Base-by-base conservation (phyloP, 2,888 invertebrate species). In the Acronicta psi region DNA sequence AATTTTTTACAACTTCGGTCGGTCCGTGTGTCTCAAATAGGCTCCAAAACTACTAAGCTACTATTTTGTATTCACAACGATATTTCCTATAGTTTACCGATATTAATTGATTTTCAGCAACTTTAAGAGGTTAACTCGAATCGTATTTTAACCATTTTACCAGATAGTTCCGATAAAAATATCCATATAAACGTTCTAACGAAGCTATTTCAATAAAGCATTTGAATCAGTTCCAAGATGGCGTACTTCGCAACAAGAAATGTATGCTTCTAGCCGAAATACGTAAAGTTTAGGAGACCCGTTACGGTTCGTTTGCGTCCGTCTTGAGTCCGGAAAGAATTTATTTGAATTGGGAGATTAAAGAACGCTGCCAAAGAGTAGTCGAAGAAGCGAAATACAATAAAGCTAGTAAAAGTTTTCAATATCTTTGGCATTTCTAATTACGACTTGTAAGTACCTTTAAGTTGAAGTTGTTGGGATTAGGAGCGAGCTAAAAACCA, bases 341-440 rank as follows among this genome's bases (percentile, higher is more conserved):
- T n/a, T n/a, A n/a, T 34, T n/a, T n/a, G 34, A 34, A 34, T 34
- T 34, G 34, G 34, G n/a, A 34, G 17, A 38, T 38, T 38, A 38
- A 10, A 38, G 38, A 17, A 10, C 38, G 16, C 38, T 38, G 14
- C 38, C 38, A 38, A 17, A 38, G 17, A 10, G 38, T 17, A 38
- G 34, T 34, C 34, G 34, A 34, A n/a, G n/a, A n/a, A n/a, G 5
- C 34, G n/a, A 34, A 34, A 34, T 34, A 34, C 34, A 34, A 34
- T 34, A 34, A 34, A 34, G 34, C 34, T n/a, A 34, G n/a, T 34
- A 34, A 34, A 34, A 34, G n/a, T 34, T 34, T n/a, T 6, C 34
- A n/a, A n/a, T 34, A 34, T 34, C 34, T n/a, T n/a, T 34, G n/a
- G 34, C 34, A n/a, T 34, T 34, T 1, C n/a, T 2, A 29, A 3